These are phyloP conservation scores for Struthio camelus DNA, from an alignment of 2,113 vertebrate species.

Conservation along the genomic window DNA sequence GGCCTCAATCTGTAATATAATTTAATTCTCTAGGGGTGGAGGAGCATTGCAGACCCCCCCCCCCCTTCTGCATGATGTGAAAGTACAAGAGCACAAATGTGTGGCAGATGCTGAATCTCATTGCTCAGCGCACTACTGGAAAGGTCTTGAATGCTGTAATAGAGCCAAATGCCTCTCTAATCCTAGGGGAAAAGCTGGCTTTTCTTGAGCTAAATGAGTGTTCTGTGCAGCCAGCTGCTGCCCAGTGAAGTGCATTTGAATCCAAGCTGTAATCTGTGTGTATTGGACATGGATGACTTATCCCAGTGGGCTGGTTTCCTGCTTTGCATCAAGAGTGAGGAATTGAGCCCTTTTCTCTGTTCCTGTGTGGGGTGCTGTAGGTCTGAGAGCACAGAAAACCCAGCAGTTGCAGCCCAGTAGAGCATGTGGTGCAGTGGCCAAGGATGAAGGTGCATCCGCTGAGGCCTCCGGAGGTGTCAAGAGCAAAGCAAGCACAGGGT, in stretches of 20 bases:
- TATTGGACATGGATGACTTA: not conserved
- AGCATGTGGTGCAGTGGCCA: not conserved
- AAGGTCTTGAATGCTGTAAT: not conserved
- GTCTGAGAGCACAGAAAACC: not conserved
- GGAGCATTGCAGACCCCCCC: not conserved
- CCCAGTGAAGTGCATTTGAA: not conserved
- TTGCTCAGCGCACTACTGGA: not conserved
- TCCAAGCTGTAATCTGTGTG: rapidly evolving
- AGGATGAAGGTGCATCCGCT: not conserved
- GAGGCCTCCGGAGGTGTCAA: not conserved
- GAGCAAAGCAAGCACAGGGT: not conserved
- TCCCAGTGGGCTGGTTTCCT: not conserved
- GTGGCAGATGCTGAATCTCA: not conserved
- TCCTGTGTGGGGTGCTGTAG: not conserved
- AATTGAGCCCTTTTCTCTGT: not conserved
- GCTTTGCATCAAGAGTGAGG: not conserved
- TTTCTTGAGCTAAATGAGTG: not conserved
- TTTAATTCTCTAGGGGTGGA: not conserved
- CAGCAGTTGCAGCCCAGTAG: not conserved
- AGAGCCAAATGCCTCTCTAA: not conserved
- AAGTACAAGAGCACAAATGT: not conserved
- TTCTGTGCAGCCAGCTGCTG: not conserved
- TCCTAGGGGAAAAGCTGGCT: not conserved
- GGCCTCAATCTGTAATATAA: not conserved
- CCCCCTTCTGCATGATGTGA: not conserved